Evolutionary conservation across 2,888 invertebrate species (phyloP).

Genomic region (Hypolimnas misippus): DNA sequence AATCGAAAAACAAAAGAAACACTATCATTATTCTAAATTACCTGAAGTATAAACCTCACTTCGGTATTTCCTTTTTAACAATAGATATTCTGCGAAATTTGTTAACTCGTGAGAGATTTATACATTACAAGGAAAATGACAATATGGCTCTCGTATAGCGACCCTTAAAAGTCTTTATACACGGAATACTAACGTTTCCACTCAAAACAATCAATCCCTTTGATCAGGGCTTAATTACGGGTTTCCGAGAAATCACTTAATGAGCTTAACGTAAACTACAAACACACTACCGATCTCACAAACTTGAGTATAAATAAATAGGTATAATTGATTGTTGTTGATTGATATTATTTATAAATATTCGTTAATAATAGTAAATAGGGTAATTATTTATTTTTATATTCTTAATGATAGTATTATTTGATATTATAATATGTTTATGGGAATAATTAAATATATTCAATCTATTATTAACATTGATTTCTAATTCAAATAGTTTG

Average conservation of each 20-base stretch:
- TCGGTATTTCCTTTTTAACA: slow-evolving; percentile 4
- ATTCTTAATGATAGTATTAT: not conserved
- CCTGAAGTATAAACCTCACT: not conserved
- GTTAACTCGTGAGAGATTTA: slow-evolving; percentile 13
- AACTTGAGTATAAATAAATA: slow-evolving; percentile 29
- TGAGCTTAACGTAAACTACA: slow-evolving; percentile 61
- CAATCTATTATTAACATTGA: too few relatives aligned
- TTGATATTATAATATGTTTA: too few relatives aligned
- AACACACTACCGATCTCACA: slow-evolving; percentile 27
- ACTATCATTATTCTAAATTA: not conserved
- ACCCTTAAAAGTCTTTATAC: slow-evolving; percentile 50
- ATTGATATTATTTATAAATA: not conserved
- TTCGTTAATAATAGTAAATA: not conserved
- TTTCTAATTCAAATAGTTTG: too few relatives aligned
- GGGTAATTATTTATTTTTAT: not conserved
- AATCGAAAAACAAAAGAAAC: not conserved
- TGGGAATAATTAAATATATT: too few relatives aligned
- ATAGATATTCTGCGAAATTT: slow-evolving; percentile 16
- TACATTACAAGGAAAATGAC: slow-evolving; percentile 34
- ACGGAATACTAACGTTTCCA: slow-evolving; percentile 54
- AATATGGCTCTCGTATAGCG: slow-evolving; percentile 42
- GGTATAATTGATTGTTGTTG: slow-evolving; percentile 9
- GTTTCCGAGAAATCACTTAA: slow-evolving; percentile 74
- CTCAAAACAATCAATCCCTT: slow-evolving; percentile 73
- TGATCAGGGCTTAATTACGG: slow-evolving; percentile 72